phyloP scores from a whole-genome alignment of 37 sponge, comb jelly and placozoan species.

The Aplysina aerophoba region DNA sequence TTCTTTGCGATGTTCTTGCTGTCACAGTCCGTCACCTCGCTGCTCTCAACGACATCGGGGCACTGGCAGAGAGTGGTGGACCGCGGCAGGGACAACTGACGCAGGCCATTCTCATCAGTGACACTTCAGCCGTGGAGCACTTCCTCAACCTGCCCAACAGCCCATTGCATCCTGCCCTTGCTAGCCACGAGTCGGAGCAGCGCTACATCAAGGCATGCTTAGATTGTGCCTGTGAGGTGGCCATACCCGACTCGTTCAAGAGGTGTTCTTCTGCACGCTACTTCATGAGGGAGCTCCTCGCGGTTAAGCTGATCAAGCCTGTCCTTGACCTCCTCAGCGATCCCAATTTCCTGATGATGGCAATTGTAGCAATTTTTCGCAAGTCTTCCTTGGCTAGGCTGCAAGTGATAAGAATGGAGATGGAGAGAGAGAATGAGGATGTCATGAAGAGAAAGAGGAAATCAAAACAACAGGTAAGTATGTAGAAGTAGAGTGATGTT shows the following conservation, averaged over 20 bases:
- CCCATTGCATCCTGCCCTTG: slow-evolving; percentile 50
- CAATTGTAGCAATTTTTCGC: slow-evolving; percentile 49
- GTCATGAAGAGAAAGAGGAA: background rate
- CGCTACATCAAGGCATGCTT: slow-evolving; percentile 47
- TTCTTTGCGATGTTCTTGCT: slow-evolving; percentile 41
- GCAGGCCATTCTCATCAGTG: slow-evolving; percentile 6
- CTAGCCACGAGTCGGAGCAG: slow-evolving; percentile 30
- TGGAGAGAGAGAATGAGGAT: slow-evolving; percentile 58
- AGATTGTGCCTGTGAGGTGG: slow-evolving; percentile 55
- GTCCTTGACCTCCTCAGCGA: slow-evolving; percentile 60
- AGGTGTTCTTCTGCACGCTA: slow-evolving; percentile 47
- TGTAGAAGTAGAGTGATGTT: background rate
- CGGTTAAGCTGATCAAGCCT: slow-evolving; percentile 45
- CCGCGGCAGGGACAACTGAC: slow-evolving; percentile 31
- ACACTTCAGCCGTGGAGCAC: slow-evolving; percentile 36
- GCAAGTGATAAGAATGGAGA: slow-evolving; percentile 25
- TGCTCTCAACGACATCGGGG: slow-evolving; percentile 60
- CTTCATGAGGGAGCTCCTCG: slow-evolving; percentile 70
- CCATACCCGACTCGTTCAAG: slow-evolving; percentile 54
- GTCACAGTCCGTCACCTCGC: slow-evolving; percentile 55
- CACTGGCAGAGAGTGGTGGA: slow-evolving; percentile 29
- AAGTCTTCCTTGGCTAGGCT: slow-evolving; percentile 63
- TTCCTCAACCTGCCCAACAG: slow-evolving; percentile 50
- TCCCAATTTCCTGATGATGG: slow-evolving; percentile 60
- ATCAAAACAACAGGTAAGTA: background rate